Evolutionary conservation across 2,888 invertebrate genomes (phyloP), one percentile per base, ranked within the genome.

Genomic region (Orchesella flavescens): DNA sequence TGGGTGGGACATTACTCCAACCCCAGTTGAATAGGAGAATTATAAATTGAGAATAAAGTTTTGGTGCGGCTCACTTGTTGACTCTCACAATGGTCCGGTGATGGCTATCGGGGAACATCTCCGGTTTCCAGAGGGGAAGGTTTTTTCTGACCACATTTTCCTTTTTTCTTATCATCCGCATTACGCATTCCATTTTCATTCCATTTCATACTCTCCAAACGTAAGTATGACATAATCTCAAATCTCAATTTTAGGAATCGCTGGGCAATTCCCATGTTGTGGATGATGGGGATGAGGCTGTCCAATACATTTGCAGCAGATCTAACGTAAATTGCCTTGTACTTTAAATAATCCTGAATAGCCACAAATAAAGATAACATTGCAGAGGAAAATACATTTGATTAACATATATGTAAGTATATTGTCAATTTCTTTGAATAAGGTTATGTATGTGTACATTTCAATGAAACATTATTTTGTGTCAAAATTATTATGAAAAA

Each of bases 1-100:
- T 82, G 82, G 75, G 82, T 82, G 82, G 82, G 82, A 71, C 75
- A 76, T 74, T 46, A 65, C 57, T 66, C 66, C 63, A 43, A 78
- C 49, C 24, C 17, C 59, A 19, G 49, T 49, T 63, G 19, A 44
- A 66, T 46, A 19, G 17, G 24, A 7, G 34, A 68, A 15, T 43
- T 12, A 15, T 23, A 15, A 17, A 68, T 2, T 53, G 43, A 10
- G 44, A 12, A 43, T 10, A 13, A 65, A 34, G 24, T 43, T 21
- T 66, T 7, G 73, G 21, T 66, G 65, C 66, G 63, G 73, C 63
- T 82, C 69, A 75, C 82, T 82, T 82, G 75, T 82, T 82, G 75
- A 75, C 82, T 76, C 65, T 82, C 57, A 75, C 68, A 71, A 71
- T 55, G 69, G 69, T 24, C 82, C 75, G 57, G 82, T 76, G 82